phyloP scores from a whole-genome alignment of 2,113 vertebrate species.

The Fulica atra region DNA sequence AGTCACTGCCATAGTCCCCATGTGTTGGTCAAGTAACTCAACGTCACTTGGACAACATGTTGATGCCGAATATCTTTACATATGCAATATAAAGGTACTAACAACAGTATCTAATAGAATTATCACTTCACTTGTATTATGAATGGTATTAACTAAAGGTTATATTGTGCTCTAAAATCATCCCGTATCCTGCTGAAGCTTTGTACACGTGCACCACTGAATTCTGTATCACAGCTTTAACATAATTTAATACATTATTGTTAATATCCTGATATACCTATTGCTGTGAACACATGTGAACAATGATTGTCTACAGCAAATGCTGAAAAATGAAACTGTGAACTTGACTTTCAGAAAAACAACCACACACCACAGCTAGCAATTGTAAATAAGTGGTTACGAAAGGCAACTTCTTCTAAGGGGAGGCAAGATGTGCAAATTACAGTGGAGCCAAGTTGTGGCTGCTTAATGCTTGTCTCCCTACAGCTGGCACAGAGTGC shows the following conservation, averaged over 20 bases:
- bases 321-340: not conserved
- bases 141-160: not conserved
- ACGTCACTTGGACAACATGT: not conserved
- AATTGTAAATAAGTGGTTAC: not conserved
- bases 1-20: not conserved
- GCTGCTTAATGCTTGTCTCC: slow-evolving; percentile 18
- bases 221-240: not conserved
- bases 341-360: not conserved
- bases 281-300: not conserved
- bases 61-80: not conserved
- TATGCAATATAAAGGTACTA: not conserved
- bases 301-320: not conserved
- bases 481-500: slow-evolving; percentile 36
- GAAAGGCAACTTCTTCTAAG: not conserved
- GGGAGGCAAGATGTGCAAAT: slow-evolving; percentile 17
- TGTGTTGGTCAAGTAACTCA: not conserved
- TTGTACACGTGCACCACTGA: not conserved
- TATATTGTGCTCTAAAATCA: not conserved
- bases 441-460: slow-evolving; percentile 18
- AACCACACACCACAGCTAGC: not conserved
- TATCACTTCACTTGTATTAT: not conserved
- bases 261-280: not conserved
- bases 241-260: not conserved
- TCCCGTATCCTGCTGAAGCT: not conserved
- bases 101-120: not conserved